Base-by-base conservation (phyloP, 2,888 invertebrate genomes). In the Oscheius sp. region DNA sequence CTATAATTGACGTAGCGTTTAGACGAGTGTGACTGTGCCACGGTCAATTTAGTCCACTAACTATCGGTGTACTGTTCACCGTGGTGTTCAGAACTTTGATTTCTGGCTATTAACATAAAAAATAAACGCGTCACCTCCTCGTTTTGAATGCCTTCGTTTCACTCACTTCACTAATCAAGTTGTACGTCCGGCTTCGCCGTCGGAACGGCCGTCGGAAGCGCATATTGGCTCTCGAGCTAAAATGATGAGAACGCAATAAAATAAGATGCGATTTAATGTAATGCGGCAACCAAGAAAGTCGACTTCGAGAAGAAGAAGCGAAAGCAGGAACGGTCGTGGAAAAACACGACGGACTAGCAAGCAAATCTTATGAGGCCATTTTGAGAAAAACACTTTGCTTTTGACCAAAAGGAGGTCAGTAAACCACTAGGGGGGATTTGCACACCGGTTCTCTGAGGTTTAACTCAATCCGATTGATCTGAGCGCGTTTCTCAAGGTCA, bases 401-500 rank as follows among this genome's bases (percentile, higher is more conserved):
- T 21, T 9, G 55, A 21, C 55, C 21, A 55, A 55, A 55, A 13
- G 21, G 55, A 55, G 55, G 29, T 32, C 21, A 55, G 21, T 29
- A 55, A 21, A 32, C 21, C 21, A 21, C 55, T 9, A 13, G 55
- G 42, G 7, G 42, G 42, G 42, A 42, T 42, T 42, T 55, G 13
- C 53, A 53, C 37, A 55, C 55, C 55, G 29, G 68, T 55, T 65
- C 51, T 13, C 55, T 42, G 42, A 1, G 68, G 55, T 53, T 32
- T 68, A 55, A 35, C 55, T 35, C 53, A 68, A 68, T 68, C 68
- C 68, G 68, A 65, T 65, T 65, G 65, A 68, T 53, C 68, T 37
- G 53, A 68, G 55, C 68, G 55, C 68, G 68, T 55, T 68, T 63
- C 48, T 63, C 63, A 63, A 63, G 63, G 63, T 29, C 63, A 13